Evolutionary conservation across 2,797 vertebrate genomes (phyloP), one percentile per base, ranked within the genome.

Genomic region (Microctenopoma lineatum): DNA sequence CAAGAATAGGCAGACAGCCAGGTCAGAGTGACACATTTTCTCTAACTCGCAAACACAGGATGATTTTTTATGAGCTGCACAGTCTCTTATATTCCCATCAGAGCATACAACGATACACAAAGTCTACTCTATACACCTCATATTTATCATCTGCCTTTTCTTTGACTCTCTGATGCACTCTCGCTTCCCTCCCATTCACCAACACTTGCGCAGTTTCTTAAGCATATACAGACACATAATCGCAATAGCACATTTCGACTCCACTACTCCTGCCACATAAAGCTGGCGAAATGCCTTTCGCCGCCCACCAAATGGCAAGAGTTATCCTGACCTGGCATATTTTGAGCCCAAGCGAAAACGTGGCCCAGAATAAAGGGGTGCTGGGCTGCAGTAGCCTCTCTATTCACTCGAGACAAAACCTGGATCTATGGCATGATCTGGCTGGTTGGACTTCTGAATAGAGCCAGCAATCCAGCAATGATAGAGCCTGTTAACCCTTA

Each of bases 321-420:
- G 88, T 93, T 92, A 86, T 89, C 92, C 93, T 94, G 94, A 94
- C 90, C 85, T 86, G 90, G 92, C 92, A 93, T 92, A 92, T 94
- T 93, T 73, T 46, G 65, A 90, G 87, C 82, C 84, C 75, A 61
- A 84, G 83, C 79, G 81, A 87, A 90, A 92, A 86, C 32, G 73
- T 65, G 69, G 79, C 83, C 73, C 75, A 72, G 77, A 77, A 91
- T 89, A 90, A 90, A 93, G 81, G 84, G 82, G 81, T 63, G 68
- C 73, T 83, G 84, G 88, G 81, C 85, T 83, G 82, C 79, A 25
- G 83, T 87, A 76, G 89, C 78, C 77, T 81, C 73, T 86, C 90
- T 89, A 91, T 93, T 93, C 92, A 94, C 70, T 47, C 41, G 87
- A 92, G 91, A 94, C 93, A 93, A 94, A 94, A 93, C 89, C 79